Percentiles rank a stretch among this genome's conserved stretches.
Evolutionary conservation across 1,140 invertebrate species (phyloP).

Genomic region (Drosophila kepulauana): DNA sequence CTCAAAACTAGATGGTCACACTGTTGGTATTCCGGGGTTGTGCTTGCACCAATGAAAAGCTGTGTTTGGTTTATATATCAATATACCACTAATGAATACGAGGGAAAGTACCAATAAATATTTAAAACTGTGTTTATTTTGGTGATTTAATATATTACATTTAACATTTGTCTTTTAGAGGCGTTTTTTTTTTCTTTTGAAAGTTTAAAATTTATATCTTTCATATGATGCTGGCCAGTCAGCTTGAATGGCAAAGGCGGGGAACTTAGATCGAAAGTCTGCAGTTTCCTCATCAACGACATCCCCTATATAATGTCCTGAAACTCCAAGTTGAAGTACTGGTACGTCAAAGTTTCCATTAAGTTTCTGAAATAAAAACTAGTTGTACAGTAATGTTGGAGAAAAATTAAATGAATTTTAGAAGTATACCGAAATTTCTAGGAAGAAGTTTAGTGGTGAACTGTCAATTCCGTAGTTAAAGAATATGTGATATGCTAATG

Average conservation of each 20-base stretch:
- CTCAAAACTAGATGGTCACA: too few relatives aligned
- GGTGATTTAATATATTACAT: too few relatives aligned
- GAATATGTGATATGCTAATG: conserved; percentile 38
- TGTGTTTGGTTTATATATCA: too few relatives aligned
- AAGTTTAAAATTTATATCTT: conserved; percentile 26
- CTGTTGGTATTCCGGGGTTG: too few relatives aligned
- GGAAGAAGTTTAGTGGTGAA: conserved; percentile 35
- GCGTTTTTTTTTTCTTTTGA: too few relatives aligned
- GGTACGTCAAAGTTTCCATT: conserved; percentile 26
- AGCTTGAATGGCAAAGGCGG: conserved; percentile 31
- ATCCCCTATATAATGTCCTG: conserved; percentile 21
- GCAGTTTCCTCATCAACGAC: conserved; percentile 14
- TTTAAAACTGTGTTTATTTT: too few relatives aligned
- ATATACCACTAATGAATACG: too few relatives aligned
- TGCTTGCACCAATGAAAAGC: too few relatives aligned
- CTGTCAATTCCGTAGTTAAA: conserved; percentile 42
- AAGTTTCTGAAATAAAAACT: conserved; percentile 23
- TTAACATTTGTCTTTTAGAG: too few relatives aligned
- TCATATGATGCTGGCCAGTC: conserved; percentile 48
- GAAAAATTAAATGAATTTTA: not conserved
- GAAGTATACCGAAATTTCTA: conserved; percentile 18
- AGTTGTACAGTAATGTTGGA: not conserved
- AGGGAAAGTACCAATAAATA: too few relatives aligned
- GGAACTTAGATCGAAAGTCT: conserved; percentile 30
- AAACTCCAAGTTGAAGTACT: conserved; percentile 15